Evolutionary conservation across 1,140 invertebrate genomes (phyloP).

Genomic region (Diuraphis noxia): DNA sequence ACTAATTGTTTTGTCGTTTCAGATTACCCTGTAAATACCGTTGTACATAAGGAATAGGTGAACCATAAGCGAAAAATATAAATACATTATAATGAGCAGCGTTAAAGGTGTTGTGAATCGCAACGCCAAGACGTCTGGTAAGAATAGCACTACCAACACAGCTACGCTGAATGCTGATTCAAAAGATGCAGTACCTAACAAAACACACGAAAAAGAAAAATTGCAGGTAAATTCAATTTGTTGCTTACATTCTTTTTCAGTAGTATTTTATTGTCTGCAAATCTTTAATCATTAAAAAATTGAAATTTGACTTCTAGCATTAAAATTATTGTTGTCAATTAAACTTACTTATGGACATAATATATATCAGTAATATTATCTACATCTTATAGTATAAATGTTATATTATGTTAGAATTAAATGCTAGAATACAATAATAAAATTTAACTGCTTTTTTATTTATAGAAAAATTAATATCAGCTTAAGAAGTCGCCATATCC

Average conservation of each 20-base stretch:
- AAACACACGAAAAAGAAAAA: constrained; percentile 37
- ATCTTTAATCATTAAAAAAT: background rate
- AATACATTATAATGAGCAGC: constrained; percentile 44
- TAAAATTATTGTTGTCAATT: background rate
- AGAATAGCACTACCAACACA: constrained; percentile 24
- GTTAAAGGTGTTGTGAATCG: constrained; percentile 44
- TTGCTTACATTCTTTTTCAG: background rate
- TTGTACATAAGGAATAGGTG: constrained; percentile 48
- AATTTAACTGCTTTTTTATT: no score
- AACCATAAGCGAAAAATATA: background rate
- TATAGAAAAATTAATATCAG: no score
- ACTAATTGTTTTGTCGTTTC: constrained; percentile 14
- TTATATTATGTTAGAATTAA: background rate
- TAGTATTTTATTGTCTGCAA: background rate
- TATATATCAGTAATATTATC: background rate
- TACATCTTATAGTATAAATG: background rate
- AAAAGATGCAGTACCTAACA: constrained; percentile 20
- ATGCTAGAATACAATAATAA: no score
- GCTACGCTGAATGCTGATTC: background rate
- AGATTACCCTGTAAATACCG: constrained; percentile 46
- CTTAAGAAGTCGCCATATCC: no score
- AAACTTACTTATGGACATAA: background rate
- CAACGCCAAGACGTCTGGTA: constrained; percentile 40
- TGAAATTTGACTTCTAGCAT: background rate
- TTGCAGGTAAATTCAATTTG: constrained; percentile 13